These are phyloP conservation scores for Heteromormyrus szaboi DNA, from an alignment of 2,797 vertebrate genomes.

Conservation along the genomic window DNA sequence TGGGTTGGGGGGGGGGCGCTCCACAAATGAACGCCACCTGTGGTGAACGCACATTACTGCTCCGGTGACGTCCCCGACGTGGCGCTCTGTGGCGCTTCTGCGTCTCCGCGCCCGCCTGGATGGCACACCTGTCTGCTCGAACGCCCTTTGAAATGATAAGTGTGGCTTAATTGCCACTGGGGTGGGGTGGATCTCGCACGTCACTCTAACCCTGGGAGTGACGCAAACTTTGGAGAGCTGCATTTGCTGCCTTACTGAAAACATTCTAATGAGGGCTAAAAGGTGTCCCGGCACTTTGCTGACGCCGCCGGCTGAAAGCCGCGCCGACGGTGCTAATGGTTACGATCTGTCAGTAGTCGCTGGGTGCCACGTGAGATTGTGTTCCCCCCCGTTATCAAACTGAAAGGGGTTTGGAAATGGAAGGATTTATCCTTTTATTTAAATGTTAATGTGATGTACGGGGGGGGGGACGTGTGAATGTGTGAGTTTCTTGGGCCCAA, in stretches of 20 bases:
- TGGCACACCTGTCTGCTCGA: conserved; percentile 70
- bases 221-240: conserved; percentile 64
- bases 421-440: conserved; percentile 46
- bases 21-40: conserved; percentile 61
- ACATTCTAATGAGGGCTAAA: conserved; percentile 65
- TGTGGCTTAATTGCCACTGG: conserved; percentile 63
- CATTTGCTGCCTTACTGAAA: conserved; percentile 60
- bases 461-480: conserved; percentile 33
- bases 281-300: conserved; percentile 59
- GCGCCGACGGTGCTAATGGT: conserved; percentile 56
- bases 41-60: conserved; percentile 70
- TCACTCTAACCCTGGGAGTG: conserved; percentile 66
- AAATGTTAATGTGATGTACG: conserved; percentile 45
- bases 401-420: conserved; percentile 50
- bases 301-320: conserved; percentile 47
- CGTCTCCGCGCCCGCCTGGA: conserved; percentile 58
- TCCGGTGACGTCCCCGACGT: conserved; percentile 62
- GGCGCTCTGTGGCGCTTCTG: conserved; percentile 48
- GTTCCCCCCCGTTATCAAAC: conserved; percentile 36
- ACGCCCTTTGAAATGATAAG: conserved; percentile 69
- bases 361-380: conserved; percentile 57
- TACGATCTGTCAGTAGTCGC: conserved; percentile 52
- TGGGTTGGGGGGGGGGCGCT: neutral
- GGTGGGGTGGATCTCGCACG: conserved; percentile 58
- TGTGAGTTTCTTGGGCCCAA: conserved; percentile 33